Conservation (phyloP, 2,888 invertebrate species). For the Macaria notata region DNA sequence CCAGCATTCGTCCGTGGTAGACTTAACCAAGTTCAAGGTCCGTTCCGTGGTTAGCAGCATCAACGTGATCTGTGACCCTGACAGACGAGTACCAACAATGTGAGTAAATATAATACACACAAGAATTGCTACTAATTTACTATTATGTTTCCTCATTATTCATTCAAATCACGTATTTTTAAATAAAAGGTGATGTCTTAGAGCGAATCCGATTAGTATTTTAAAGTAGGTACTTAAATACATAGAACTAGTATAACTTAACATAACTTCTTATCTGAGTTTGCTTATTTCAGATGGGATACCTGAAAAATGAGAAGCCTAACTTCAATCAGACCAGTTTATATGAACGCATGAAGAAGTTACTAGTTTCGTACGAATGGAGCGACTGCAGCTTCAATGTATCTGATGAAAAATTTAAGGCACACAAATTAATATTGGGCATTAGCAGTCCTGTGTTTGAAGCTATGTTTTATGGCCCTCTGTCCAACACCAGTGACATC, state of each 20-base stretch:
- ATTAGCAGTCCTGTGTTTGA: slow-evolving; percentile 86
- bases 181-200: no score
- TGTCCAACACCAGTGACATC: slow-evolving; percentile 76
- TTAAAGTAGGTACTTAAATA: no score
- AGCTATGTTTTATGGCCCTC: slow-evolving; percentile 85
- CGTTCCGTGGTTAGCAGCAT: background rate
- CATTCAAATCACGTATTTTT: no score
- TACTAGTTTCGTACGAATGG: slow-evolving; percentile 76
- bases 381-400: slow-evolving; percentile 84
- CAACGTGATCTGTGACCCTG: slow-evolving; percentile 38
- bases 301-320: slow-evolving; percentile 50
- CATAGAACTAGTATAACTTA: no score
- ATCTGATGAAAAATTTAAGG: slow-evolving; percentile 74
- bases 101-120: no score
- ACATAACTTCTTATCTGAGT: no score
- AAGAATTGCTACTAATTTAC: no score
- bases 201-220: no score
- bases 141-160: no score
- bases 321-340: slow-evolving; percentile 53
- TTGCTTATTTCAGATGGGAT: slow-evolving; percentile 59
- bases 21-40: slow-evolving; percentile 12
- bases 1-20: slow-evolving; percentile 1
- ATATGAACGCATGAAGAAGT: slow-evolving; percentile 72
- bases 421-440: slow-evolving; percentile 84
- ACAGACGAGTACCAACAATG: background rate